Evolutionary conservation across 1,140 invertebrate species (phyloP).

Genomic region (Bacillus rossius): DNA sequence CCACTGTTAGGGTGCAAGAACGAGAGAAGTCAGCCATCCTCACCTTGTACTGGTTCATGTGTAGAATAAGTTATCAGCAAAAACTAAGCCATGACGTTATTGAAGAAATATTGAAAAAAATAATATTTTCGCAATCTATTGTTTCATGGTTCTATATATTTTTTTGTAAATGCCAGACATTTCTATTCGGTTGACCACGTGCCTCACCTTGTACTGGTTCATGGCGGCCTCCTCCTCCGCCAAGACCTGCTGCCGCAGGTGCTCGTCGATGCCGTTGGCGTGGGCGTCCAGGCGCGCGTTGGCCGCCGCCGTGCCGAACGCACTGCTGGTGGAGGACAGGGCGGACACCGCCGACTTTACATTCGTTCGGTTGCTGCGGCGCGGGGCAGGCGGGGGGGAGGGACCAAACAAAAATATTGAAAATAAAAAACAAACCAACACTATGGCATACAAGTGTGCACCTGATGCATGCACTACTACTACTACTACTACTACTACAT

Average conservation of each 20-base stretch:
- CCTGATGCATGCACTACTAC: not conserved
- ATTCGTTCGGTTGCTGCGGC: constrained; percentile 72
- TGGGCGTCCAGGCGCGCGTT: constrained; percentile 62
- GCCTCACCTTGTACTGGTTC: constrained; percentile 90
- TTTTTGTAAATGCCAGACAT: too few relatives aligned
- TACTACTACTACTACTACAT: too few relatives aligned
- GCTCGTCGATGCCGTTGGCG: constrained; percentile 73
- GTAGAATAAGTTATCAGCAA: too few relatives aligned
- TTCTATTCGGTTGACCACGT: too few relatives aligned
- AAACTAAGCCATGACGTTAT: too few relatives aligned
- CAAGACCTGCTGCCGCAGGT: constrained; percentile 75
- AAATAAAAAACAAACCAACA: constrained; percentile 1
- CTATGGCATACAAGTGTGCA: constrained; percentile 9
- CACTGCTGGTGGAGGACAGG: constrained; percentile 80
- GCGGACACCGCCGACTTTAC: constrained; percentile 85
- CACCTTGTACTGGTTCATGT: too few relatives aligned
- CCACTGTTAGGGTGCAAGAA: too few relatives aligned
- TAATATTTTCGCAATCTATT: too few relatives aligned
- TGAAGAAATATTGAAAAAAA: too few relatives aligned
- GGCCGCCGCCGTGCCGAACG: constrained; percentile 74
- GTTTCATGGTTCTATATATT: too few relatives aligned
- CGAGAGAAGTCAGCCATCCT: too few relatives aligned
- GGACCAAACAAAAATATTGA: constrained; percentile 6
- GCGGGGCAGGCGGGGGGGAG: constrained; percentile 3
- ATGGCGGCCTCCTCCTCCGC: constrained; percentile 94